Base-by-base conservation (phyloP, 2,797 vertebrate species). In the Dallia pectoralis region DNA sequence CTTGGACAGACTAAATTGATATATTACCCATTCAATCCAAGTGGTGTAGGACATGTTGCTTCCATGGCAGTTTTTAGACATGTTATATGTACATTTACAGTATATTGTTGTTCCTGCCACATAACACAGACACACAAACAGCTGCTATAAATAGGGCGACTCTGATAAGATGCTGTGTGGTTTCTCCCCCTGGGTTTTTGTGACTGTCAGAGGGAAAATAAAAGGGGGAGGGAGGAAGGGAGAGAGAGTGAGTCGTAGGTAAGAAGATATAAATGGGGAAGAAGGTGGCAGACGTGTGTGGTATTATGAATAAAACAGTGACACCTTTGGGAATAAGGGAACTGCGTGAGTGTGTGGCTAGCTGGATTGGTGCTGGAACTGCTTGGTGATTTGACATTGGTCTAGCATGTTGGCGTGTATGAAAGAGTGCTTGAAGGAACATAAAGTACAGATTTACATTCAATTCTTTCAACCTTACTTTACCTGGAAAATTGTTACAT, bases 61-160 rank as follows among this genome's bases (percentile, higher is more conserved):
- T 64, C 0, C 25, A 64, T 64, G 6, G 27, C 18, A 64, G 61
- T 63, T 30, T 12, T 63, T 30, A 30, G 27, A 63, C 27, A 30
- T 16, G 27, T 30, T 29, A 27, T 63, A 18, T 63, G 61, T 30
- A 63, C 29, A 63, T 16, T 29, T 30, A 63, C 61, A 63, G 51
- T 56, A 56, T 7, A 56, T 56, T 32, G 4, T 30, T 29, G 25
- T 14, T 27, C 27, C 61, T 29, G 5, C 14, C 71, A 53, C 71
- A 51, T 25, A 25, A 85, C 86, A 86, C 85, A 80, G 59, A 64
- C 61, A 72, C 70, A 72, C 70, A 72, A 40, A 72, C 59, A 29
- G 87, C 84, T 84, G 84, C 89, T 92, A 91, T 92, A 91, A 93
- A 92, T 92, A 93, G 91, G 89, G 78, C 67, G 83, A 79, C 82